phyloP scores from a whole-genome alignment of 1,140 invertebrate genomes.

The Cotesia glomerata region DNA sequence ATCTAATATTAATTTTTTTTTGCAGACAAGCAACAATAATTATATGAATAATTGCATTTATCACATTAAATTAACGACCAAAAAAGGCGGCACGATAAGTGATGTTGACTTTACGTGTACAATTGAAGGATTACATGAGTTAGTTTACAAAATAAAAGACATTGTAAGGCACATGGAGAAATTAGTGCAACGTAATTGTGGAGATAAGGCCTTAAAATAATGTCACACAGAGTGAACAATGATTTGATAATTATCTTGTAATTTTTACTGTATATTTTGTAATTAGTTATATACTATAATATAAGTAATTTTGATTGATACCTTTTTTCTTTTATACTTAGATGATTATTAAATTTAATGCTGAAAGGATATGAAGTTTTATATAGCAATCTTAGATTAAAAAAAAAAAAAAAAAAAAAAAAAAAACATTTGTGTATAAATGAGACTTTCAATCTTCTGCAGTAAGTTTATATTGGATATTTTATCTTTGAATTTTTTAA shows the following conservation, averaged over 20 bases:
- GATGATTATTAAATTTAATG: no score
- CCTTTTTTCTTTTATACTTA: no score
- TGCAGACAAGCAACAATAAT: slow-evolving; percentile 59
- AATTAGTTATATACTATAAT: no score
- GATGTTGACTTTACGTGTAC: slow-evolving; percentile 68
- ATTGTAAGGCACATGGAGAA: slow-evolving; percentile 69
- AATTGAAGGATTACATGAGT: slow-evolving; percentile 70
- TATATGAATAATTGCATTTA: slow-evolving; percentile 55
- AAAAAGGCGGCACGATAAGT: slow-evolving; percentile 56
- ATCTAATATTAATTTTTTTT: slow-evolving; percentile 35
- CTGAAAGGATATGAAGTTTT: no score
- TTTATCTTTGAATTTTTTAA: no score
- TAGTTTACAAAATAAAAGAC: slow-evolving; percentile 73
- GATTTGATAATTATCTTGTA: not conserved
- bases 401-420: no score
- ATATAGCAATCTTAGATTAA: no score
- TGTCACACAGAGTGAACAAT: no score
- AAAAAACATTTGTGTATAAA: no score
- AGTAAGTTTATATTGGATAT: no score
- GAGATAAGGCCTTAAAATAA: not conserved
- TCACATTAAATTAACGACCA: slow-evolving; percentile 58
- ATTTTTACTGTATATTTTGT: slow-evolving; percentile 1
- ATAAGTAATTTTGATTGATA: no score
- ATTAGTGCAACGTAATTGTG: slow-evolving; percentile 10
- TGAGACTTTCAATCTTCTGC: no score